phyloP scores from a whole-genome alignment of 2,113 vertebrate genomes.

The Pituophis catenifer region DNA sequence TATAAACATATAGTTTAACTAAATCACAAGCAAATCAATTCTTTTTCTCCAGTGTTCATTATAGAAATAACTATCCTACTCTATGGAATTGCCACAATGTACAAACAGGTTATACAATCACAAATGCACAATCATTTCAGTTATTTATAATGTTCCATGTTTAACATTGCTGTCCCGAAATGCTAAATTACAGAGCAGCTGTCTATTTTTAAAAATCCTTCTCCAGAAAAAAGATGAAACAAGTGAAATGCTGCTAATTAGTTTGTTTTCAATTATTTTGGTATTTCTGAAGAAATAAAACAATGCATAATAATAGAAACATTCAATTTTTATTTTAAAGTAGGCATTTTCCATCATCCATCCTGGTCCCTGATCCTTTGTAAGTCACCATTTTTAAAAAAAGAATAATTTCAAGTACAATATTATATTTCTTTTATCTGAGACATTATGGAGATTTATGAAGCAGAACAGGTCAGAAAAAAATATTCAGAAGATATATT shows the following conservation, averaged over 20 bases:
- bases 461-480: not conserved
- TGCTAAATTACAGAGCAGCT: not conserved
- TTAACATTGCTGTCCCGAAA: not conserved
- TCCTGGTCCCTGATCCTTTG: not conserved
- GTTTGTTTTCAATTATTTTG: accelerated
- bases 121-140: not conserved
- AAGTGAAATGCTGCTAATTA: accelerated
- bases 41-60: not conserved
- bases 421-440: not conserved
- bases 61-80: not conserved
- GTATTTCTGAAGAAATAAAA: accelerated
- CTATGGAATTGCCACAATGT: not conserved
- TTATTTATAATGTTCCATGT: not conserved
- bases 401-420: not conserved
- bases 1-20: not conserved
- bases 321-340: not conserved
- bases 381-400: not conserved
- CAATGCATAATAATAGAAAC: not conserved
- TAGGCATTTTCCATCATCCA: not conserved
- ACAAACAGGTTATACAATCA: not conserved
- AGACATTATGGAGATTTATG: not conserved
- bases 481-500: not conserved
- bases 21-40: not conserved
- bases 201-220: not conserved
- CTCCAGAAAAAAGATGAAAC: accelerated